Base-by-base conservation (phyloP, 2,888 invertebrate genomes). In the Chrysolina oricalcia region DNA sequence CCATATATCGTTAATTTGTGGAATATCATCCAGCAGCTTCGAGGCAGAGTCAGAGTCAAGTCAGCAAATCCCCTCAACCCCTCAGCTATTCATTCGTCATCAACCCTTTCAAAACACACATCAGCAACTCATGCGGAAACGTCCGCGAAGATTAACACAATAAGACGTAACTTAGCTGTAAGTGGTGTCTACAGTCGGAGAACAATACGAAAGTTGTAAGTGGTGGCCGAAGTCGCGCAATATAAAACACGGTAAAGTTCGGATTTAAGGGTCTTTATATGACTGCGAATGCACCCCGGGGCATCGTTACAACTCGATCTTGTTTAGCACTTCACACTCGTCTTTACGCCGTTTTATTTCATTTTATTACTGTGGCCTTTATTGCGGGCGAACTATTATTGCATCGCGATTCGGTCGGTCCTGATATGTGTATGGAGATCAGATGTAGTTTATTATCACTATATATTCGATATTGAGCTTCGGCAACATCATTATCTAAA, bases 251-350 rank as follows among this genome's bases (percentile, higher is more conserved):
- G 80, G 80, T 78, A 81, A 84, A 84, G 79, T 84, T 85, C 74
- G 74, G 76, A 73, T 83, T 83, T 81, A 81, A 83, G 84, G 81
- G 83, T 81, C 82, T 85, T 85, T 86, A 85, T 86, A 85, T 82
- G 85, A 84, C 80, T 81, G 78, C 81, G 83, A 86, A 84, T 81
- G 80, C 84, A 81, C 86, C 83, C 86, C 72, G 72, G 86, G 83
- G 86, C 81, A 80, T 80, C 80, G 80, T 86, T 83, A 64, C 70
- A 66, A 59, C 78, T 76, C 79, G 81, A 82, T 84, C 84, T 83
- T 80, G 81, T 83, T 81, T 78, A 81, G 79, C 82, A 80, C 80
- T 83, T 81, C 78, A 75, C 77, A 73, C 78, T 75, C 72, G 62
- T 77, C 75, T 77, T 74, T 75, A 71, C 74, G 74, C 75, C 65